Base-by-base conservation (phyloP, 2,113 vertebrate species). In the Microcebus jonahi region DNA sequence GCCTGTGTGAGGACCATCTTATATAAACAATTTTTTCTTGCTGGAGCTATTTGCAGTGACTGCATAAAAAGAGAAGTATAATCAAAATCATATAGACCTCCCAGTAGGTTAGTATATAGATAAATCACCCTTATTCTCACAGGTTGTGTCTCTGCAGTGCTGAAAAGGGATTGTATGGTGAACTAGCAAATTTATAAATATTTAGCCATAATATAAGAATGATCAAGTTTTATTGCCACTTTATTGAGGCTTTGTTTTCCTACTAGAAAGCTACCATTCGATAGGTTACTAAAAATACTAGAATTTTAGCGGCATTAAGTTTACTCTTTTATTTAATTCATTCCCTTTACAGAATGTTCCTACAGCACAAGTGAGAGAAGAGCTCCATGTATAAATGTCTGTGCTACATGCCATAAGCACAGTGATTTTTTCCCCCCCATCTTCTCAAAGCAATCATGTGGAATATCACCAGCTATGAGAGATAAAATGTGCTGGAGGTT, bases 191-290 rank as follows among this genome's bases (percentile, higher is more conserved):
- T 98, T 97, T 96, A 50, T 96, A 97, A 71, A 8, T 65, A 10
- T 94, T 97, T 97, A 92, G 59, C 71, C 89, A 90, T 97, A 97
- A 75, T 90, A 59, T 55, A 68, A 91, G 57, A 94, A 95, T 96
- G 88, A 97, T 96, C 71, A 94, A 96, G 90, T 97, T 98, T 98
- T 82, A 95, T 97, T 91, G 13, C 50, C 5, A 5, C 59, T 91
- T 93, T 97, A 96, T 96, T 96, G 59, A 96, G 95, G 42, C 96
- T 13, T 93, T 89, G 1, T 96, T 98, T 98, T 96, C 91, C 89
- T 70, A 57, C 79, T 96, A 97, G 96, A 73, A 70, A 98, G 97
- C 98, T 98, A 98, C 95, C 75, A 21, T 89, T 88, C 98, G 63
- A 48, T 98, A 59, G 63, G 89, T 82, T 76, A 79, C 50, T 95